phyloP scores from a whole-genome alignment of 2,797 vertebrate species.

The Parauchenoglanis ngamensis region DNA sequence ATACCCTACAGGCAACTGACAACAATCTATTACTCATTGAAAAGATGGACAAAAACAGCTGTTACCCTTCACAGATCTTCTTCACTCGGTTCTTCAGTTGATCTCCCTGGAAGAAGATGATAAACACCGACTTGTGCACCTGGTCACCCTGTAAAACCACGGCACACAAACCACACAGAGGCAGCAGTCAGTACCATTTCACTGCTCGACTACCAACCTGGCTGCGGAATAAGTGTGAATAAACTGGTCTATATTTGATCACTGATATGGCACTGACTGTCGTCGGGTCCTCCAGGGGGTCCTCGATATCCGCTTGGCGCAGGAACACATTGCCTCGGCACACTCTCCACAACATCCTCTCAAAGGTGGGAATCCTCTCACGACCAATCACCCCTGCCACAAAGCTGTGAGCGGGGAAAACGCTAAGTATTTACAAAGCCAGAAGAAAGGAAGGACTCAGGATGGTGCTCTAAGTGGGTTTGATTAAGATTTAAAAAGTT shows the following conservation, averaged over 20 bases:
- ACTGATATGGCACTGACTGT: slow-evolving; percentile 76
- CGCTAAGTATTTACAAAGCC: not conserved
- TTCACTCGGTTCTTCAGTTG: slow-evolving; percentile 94
- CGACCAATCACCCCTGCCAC: slow-evolving; percentile 95
- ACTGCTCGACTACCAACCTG: not conserved
- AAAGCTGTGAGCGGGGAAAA: slow-evolving; percentile 76
- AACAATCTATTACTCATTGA: not conserved
- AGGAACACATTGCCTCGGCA: slow-evolving; percentile 96
- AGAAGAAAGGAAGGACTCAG: not conserved
- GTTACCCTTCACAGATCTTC: slow-evolving; percentile 94
- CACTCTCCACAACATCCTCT: slow-evolving; percentile 97
- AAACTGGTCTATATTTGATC: slow-evolving; percentile 1
- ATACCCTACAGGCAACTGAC: not conserved
- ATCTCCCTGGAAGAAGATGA: slow-evolving; percentile 97
- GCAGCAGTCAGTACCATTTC: not conserved
- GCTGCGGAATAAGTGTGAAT: not conserved
- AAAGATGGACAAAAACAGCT: not conserved
- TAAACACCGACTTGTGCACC: slow-evolving; percentile 95
- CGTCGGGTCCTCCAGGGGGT: slow-evolving; percentile 91
- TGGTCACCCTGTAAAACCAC: slow-evolving; percentile 82
- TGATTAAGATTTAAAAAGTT: not conserved
- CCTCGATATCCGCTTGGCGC: slow-evolving; percentile 94
- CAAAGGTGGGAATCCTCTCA: slow-evolving; percentile 93
- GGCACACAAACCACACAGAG: not conserved
- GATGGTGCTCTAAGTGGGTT: not conserved